Evolutionary conservation across 2,797 vertebrate species (phyloP).

Genomic region (Triplophysa yarkandensis): DNA sequence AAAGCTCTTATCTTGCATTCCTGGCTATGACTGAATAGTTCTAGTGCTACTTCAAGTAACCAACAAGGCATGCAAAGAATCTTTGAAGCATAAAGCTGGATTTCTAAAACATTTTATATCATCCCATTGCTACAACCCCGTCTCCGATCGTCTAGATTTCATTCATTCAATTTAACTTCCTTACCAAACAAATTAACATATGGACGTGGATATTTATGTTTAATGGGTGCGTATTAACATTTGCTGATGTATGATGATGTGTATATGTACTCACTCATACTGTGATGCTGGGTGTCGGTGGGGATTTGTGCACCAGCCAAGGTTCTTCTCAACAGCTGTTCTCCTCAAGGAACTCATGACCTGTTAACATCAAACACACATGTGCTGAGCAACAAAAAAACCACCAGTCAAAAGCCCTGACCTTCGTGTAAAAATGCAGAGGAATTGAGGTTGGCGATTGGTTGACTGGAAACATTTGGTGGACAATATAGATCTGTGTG

Average conservation of each 20-base stretch:
- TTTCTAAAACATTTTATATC: too few relatives aligned
- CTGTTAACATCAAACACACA: conserved; percentile 57
- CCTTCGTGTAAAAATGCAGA: background rate
- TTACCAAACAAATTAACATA: too few relatives aligned
- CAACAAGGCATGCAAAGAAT: background rate
- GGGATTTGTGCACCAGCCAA: conserved; percentile 69
- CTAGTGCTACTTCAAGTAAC: background rate
- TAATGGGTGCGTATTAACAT: background rate
- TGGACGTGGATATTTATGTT: background rate
- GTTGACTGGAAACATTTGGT: background rate
- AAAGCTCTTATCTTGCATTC: background rate
- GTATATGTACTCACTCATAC: conserved; percentile 75
- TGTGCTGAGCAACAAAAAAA: background rate
- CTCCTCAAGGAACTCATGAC: conserved; percentile 80
- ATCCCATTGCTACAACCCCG: too few relatives aligned
- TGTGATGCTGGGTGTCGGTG: conserved; percentile 62
- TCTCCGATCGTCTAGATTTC: too few relatives aligned
- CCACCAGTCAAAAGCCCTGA: background rate
- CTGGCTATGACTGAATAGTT: background rate
- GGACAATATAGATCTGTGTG: background rate
- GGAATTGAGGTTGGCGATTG: too few relatives aligned
- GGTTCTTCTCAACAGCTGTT: conserved; percentile 73
- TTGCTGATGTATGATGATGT: background rate
- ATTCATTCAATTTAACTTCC: too few relatives aligned
- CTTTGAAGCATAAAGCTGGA: too few relatives aligned